Conservation (phyloP, 2,888 invertebrate species). For the Leucophora obtusa region DNA sequence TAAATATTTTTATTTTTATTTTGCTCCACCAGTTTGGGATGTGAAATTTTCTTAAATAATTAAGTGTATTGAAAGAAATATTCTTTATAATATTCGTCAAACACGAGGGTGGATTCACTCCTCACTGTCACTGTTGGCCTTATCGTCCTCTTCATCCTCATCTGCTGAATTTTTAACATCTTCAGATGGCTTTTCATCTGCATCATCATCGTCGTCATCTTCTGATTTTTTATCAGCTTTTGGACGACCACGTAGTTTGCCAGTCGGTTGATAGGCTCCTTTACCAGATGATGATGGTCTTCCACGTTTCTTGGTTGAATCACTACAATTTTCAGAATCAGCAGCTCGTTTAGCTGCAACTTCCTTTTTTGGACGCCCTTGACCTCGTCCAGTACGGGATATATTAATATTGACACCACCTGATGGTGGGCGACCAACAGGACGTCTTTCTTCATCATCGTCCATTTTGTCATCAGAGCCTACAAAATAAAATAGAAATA, state of each 20-base stretch:
- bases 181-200: not conserved
- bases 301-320: constrained; percentile 65
- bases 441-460: constrained; percentile 68
- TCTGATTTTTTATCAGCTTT: constrained; percentile 64
- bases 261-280: constrained; percentile 64
- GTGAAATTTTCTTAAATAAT: not conserved
- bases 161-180: constrained; percentile 40
- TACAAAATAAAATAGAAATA: constrained; percentile 18
- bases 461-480: constrained; percentile 65
- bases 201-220: constrained; percentile 28
- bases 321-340: constrained; percentile 44
- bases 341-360: constrained; percentile 15
- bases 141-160: constrained; percentile 50
- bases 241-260: constrained; percentile 72
- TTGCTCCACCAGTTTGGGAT: not conserved
- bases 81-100: not conserved
- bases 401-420: constrained; percentile 72
- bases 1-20: not conserved
- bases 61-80: not conserved
- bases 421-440: constrained; percentile 71
- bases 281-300: constrained; percentile 64
- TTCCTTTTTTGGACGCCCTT: constrained; percentile 71
- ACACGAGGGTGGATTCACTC: not conserved
- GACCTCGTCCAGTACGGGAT: constrained; percentile 70
- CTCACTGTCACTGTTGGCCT: constrained; percentile 41